A percentile compares a stretch with the other conserved stretches of the same genome.
Evolutionary conservation across 2,888 invertebrate genomes (phyloP).

Genomic region (Drosophila quasianomalipes): DNA sequence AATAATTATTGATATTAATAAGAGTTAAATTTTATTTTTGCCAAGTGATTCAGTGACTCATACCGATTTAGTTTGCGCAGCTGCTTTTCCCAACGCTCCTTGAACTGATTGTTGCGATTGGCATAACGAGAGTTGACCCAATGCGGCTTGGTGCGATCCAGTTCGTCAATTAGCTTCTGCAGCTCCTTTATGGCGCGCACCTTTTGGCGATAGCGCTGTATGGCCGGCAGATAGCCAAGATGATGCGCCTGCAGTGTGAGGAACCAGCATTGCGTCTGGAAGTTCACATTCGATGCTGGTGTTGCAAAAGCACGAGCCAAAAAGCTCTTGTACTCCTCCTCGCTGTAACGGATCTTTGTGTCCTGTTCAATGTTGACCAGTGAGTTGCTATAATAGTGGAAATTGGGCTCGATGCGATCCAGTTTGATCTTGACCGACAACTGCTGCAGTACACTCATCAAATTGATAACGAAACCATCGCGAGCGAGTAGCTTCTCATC

Average conservation of each 20-base stretch:
- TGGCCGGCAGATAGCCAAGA: conserved; percentile 94
- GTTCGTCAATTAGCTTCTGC: conserved; percentile 94
- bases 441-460: conserved; percentile 95
- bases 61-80: conserved; percentile 91
- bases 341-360: conserved; percentile 93
- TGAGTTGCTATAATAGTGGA: conserved; percentile 93
- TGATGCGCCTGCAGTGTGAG: conserved; percentile 97
- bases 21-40: too few species aligned
- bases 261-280: conserved; percentile 99
- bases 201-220: conserved; percentile 93
- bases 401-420: conserved; percentile 94
- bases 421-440: conserved; percentile 95
- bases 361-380: conserved; percentile 91
- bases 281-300: conserved; percentile 90
- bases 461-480: conserved; percentile 98
- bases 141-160: conserved; percentile 92
- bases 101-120: conserved; percentile 91
- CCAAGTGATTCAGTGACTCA: not conserved
- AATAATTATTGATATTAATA: not conserved
- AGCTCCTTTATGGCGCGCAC: conserved; percentile 90
- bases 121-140: conserved; percentile 93
- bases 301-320: conserved; percentile 69
- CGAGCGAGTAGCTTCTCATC: conserved; percentile 95
- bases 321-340: conserved; percentile 89
- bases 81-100: conserved; percentile 95